Percentiles rank a stretch among this genome's conserved stretches.
Conservation (phyloP, 2,797 vertebrate genomes). For the Myotis planiceps region DNA sequence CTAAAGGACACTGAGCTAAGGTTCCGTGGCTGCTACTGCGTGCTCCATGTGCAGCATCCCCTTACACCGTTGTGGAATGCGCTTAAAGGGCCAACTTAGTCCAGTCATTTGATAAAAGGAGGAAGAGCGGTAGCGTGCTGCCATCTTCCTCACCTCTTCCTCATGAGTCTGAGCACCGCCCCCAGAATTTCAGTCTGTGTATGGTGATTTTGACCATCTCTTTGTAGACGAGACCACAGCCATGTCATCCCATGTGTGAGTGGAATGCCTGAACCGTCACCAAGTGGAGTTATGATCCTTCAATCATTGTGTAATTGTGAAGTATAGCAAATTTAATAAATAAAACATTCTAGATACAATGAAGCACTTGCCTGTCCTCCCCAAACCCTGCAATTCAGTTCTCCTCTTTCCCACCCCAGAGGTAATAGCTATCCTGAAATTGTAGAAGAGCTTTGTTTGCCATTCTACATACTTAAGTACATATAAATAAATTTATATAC, state of each 20-base stretch:
- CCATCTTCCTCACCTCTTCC: not conserved
- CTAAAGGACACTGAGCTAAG: not conserved
- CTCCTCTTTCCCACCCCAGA: not conserved
- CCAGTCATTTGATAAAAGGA: not conserved
- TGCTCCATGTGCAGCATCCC: not conserved
- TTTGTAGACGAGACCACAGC: not conserved
- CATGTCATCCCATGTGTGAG: not conserved
- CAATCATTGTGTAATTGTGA: not conserved
- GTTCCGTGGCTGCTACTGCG: not conserved
- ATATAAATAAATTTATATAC: not conserved
- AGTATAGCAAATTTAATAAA: not conserved
- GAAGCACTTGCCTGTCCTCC: not conserved
- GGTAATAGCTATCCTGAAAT: not conserved
- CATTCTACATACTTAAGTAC: not conserved
- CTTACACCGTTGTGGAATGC: not conserved
- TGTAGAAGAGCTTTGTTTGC: not conserved
- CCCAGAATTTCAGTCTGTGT: not conserved
- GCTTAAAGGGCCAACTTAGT: not conserved
- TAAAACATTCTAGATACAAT: not conserved
- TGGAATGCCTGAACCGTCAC: not conserved
- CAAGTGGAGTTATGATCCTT: not conserved
- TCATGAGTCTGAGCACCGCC: not conserved
- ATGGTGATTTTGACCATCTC: not conserved
- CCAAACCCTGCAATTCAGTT: not conserved
- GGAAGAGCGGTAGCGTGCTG: not conserved